phyloP scores from a whole-genome alignment of 2,113 vertebrate species.

The Paradisaea rubra region DNA sequence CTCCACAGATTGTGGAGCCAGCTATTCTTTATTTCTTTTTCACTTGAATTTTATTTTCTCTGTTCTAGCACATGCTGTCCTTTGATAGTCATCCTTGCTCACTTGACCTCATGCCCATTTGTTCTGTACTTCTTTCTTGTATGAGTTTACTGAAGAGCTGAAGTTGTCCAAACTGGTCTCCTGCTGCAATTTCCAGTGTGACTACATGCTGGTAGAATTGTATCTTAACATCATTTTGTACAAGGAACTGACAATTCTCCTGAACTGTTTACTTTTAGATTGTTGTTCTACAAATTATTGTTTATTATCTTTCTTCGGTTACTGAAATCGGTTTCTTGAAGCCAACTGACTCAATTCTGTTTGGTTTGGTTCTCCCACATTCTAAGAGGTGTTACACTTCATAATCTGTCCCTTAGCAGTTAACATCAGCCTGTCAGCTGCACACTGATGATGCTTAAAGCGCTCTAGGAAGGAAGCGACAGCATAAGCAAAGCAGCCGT shows the following conservation, averaged over 20 bases:
- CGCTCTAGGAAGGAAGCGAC: neutral
- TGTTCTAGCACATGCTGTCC: neutral
- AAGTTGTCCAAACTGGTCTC: neutral
- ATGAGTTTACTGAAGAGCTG: neutral
- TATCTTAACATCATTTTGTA: neutral
- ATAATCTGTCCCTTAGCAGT: neutral
- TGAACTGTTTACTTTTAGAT: neutral
- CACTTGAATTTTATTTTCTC: neutral
- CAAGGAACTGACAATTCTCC: neutral
- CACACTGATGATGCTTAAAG: neutral
- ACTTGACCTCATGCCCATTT: neutral
- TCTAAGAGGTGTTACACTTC: neutral
- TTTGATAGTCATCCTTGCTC: slow-evolving; percentile 4
- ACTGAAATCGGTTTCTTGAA: neutral
- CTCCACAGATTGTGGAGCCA: neutral
- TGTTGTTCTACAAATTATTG: neutral
- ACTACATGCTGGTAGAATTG: neutral
- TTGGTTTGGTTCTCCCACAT: neutral
- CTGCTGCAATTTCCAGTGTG: neutral
- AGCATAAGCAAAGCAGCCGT: neutral
- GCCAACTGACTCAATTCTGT: neutral
- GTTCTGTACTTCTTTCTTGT: neutral
- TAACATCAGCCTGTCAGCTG: neutral
- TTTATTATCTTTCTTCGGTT: neutral
- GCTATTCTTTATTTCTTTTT: neutral